phyloP scores from a whole-genome alignment of 2,797 vertebrate genomes.

The Rhadinocentrus ornatus region DNA sequence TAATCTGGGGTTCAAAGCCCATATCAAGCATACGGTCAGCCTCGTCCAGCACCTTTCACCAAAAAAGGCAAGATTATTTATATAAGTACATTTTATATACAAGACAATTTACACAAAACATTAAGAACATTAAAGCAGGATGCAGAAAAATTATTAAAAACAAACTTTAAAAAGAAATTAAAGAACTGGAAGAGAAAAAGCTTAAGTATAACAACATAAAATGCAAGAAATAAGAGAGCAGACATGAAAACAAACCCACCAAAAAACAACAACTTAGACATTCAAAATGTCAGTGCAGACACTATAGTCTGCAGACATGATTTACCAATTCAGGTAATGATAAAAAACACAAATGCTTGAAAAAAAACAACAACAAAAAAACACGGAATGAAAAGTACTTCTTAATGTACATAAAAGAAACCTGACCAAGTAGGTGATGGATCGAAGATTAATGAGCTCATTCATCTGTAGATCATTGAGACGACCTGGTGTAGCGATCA shows the following conservation, averaged over 20 bases:
- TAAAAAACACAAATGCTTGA: neutral
- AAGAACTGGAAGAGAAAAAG: too few species aligned
- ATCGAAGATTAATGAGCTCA: constrained; percentile 88
- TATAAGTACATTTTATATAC: too few species aligned
- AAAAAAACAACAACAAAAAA: too few species aligned
- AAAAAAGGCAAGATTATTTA: neutral
- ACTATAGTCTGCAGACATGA: too few species aligned
- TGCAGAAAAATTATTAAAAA: too few species aligned
- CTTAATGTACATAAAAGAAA: neutral
- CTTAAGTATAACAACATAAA: too few species aligned
- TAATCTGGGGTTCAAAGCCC: constrained; percentile 98
- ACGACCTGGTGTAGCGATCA: constrained; percentile 96
- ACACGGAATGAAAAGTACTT: too few species aligned
- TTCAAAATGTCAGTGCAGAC: too few species aligned
- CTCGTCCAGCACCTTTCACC: constrained; percentile 93
- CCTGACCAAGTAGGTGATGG: constrained; percentile 92
- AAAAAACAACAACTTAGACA: neutral
- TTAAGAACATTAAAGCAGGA: too few species aligned
- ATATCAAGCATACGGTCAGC: constrained; percentile 98
- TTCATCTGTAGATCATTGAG: constrained; percentile 97
- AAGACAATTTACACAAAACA: too few species aligned
- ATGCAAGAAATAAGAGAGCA: neutral
- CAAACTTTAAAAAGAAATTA: too few species aligned
- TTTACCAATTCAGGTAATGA: neutral
- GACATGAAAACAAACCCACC: neutral